phyloP scores from a whole-genome alignment of 2,797 vertebrate genomes.

The Gymnothorax javanicus region DNA sequence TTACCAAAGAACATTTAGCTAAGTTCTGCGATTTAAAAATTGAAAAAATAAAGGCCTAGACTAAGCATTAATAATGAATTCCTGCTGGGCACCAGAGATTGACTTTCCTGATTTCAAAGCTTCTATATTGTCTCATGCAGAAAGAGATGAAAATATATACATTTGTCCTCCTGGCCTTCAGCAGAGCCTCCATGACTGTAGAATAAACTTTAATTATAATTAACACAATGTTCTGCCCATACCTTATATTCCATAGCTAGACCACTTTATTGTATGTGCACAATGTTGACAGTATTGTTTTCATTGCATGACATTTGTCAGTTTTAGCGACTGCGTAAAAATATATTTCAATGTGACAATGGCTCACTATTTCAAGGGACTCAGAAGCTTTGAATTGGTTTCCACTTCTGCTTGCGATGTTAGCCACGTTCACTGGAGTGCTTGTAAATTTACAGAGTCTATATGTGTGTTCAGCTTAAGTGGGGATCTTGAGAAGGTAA shows the following conservation, averaged over 20 bases:
- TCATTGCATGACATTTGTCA: neutral
- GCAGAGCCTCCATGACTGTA: neutral
- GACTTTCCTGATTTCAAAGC: neutral
- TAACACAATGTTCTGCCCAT: neutral
- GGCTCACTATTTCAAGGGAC: neutral
- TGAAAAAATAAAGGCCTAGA: neutral
- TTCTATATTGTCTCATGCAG: neutral
- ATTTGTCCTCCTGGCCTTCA: neutral
- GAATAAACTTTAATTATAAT: neutral
- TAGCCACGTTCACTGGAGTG: neutral
- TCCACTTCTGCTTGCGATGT: neutral
- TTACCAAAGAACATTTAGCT: neutral
- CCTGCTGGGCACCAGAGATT: neutral
- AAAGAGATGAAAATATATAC: neutral
- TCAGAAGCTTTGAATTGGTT: neutral
- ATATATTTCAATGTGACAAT: neutral
- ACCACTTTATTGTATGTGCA: neutral
- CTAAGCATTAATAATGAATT: neutral
- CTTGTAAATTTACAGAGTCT: neutral
- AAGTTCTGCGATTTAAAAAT: neutral
- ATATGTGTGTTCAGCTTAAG: neutral
- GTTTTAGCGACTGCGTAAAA: neutral
- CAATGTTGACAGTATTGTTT: neutral
- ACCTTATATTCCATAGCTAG: no score
- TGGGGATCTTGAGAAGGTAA: neutral